These are phyloP conservation scores for Pelodytes ibericus DNA, from an alignment of 2,797 vertebrate species.

Conservation along the genomic window DNA sequence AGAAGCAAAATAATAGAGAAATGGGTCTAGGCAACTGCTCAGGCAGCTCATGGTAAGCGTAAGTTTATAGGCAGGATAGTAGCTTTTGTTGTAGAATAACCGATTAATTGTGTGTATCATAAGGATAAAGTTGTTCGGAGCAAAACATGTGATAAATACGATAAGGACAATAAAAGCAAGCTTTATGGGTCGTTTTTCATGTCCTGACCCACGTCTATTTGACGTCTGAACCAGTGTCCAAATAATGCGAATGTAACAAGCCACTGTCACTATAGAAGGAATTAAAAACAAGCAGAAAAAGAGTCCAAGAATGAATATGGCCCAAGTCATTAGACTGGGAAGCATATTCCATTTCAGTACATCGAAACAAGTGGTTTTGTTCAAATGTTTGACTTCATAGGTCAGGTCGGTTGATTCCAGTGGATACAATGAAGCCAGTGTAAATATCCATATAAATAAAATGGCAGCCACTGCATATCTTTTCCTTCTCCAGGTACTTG, in stretches of 20 bases:
- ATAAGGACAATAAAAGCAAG: slow-evolving; percentile 80
- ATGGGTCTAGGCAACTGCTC: slow-evolving; percentile 92
- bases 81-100: slow-evolving; percentile 70
- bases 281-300: slow-evolving; percentile 82
- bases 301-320: slow-evolving; percentile 78
- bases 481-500: slow-evolving; percentile 71
- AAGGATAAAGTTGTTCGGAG: slow-evolving; percentile 88
- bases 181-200: slow-evolving; percentile 77
- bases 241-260: slow-evolving; percentile 85
- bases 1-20: slow-evolving; percentile 94
- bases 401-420: slow-evolving; percentile 84
- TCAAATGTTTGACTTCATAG: slow-evolving; percentile 72
- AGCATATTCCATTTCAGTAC: slow-evolving; percentile 84
- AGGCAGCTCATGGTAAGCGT: slow-evolving; percentile 87
- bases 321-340: slow-evolving; percentile 75
- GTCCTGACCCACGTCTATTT: slow-evolving; percentile 57
- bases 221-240: slow-evolving; percentile 70
- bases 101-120: slow-evolving; percentile 78
- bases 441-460: slow-evolving; percentile 76
- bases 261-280: slow-evolving; percentile 83
- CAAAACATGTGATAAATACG: slow-evolving; percentile 85
- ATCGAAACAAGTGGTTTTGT: slow-evolving; percentile 90
- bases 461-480: slow-evolving; percentile 76
- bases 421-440: slow-evolving; percentile 77
- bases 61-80: slow-evolving; percentile 87